These are phyloP conservation scores for Aurelia sp. DNA, from an alignment of 30 jellyfish, hydroid and myxozoan genomes.

Conservation along the genomic window DNA sequence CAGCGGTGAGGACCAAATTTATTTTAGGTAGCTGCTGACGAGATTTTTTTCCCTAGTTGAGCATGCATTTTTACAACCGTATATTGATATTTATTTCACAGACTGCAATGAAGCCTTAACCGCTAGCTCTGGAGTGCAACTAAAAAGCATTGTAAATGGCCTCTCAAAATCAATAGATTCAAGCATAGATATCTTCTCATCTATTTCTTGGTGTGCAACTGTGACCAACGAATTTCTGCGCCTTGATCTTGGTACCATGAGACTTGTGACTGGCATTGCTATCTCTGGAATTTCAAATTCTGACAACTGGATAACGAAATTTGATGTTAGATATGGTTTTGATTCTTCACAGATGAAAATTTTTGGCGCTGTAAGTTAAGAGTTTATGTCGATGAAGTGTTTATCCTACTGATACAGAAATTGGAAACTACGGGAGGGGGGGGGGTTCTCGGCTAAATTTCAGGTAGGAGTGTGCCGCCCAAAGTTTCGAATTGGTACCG, in stretches of 20 bases:
- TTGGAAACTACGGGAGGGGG: too few species aligned
- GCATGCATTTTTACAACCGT: too few species aligned
- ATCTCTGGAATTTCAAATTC: slow-evolving; percentile 14
- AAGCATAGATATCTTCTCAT: slow-evolving; percentile 16
- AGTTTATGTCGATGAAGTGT: too few species aligned
- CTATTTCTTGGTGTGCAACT: slow-evolving; percentile 13
- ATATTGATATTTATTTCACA: neutral
- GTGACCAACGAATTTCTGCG: slow-evolving; percentile 6
- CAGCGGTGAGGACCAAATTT: too few species aligned
- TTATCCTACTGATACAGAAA: too few species aligned
- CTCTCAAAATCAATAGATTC: neutral
- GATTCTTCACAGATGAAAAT: neutral
- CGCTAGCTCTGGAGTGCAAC: neutral
- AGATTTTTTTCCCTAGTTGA: too few species aligned
- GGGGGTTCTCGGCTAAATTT: too few species aligned
- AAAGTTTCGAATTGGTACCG: too few species aligned
- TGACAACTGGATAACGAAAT: slow-evolving; percentile 38
- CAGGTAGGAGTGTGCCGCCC: too few species aligned
- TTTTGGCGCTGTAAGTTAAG: slow-evolving; percentile 16
- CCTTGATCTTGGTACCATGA: slow-evolving; percentile 15
- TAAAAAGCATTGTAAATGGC: neutral
- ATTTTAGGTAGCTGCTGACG: too few species aligned
- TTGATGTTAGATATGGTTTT: slow-evolving; percentile 22
- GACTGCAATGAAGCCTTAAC: neutral
- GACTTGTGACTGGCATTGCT: slow-evolving; percentile 36